phyloP scores from a whole-genome alignment of 35 echinoderm and acorn worm genomes.

The Chiridota heheva region DNA sequence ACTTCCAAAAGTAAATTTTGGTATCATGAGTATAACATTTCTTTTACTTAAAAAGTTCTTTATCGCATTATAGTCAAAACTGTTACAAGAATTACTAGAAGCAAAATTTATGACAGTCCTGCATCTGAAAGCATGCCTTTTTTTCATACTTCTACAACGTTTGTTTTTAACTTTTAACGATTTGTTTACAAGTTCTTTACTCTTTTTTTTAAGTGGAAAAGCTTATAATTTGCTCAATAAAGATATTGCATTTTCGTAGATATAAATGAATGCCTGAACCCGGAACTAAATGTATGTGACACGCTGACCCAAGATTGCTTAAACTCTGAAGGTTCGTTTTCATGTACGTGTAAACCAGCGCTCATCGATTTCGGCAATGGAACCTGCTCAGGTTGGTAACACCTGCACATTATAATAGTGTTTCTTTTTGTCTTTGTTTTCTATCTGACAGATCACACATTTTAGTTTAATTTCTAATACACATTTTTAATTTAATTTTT shows the following conservation, averaged over 20 bases:
- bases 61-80: not conserved
- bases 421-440: no score
- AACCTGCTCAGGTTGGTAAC: no score
- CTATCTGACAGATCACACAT: no score
- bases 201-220: no score
- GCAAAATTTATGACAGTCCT: not conserved
- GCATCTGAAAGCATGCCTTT: not conserved
- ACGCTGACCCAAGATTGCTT: conserved; percentile 1
- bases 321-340: conserved; percentile 19
- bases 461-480: no score
- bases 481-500: no score
- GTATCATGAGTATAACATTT: no score
- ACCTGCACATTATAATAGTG: no score
- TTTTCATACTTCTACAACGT: not conserved
- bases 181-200: not conserved
- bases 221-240: not conserved
- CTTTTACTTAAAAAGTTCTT: no score
- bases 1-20: no score
- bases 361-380: no score
- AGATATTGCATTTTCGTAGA: not conserved
- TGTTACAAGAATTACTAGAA: not conserved
- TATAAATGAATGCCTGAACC: conserved; percentile 33
- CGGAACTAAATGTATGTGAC: conserved; percentile 30
- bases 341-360: conserved; percentile 24
- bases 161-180: not conserved